Base-by-base conservation (phyloP, 2,888 invertebrate species). In the Ophion ellenae region DNA sequence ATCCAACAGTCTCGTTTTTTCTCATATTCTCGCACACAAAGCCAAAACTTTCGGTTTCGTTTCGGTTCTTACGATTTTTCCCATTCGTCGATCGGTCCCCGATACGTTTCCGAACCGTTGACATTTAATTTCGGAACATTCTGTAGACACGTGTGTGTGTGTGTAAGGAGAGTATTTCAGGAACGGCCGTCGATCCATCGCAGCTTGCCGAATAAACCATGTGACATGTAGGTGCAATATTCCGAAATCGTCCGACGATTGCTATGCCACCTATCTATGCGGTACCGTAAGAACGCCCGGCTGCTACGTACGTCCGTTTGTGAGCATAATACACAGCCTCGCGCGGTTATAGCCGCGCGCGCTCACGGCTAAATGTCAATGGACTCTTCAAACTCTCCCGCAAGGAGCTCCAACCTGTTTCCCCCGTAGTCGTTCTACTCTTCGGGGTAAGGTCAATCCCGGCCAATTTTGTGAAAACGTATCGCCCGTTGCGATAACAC, bases 381-480 rank as follows among this genome's bases (percentile, higher is more conserved):
- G 84, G 84, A 84, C 84, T 84, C 84, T 81, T 84, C 40, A 81
- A 84, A 81, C 84, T 84, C 84, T 77, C 73, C 69, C 61, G 69
- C 47, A 59, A 70, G 10, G 47, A 77, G 81, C 74, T 80, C 66
- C 66, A 83, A 84, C 75, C 84, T 80, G 79, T 47, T 84, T 84
- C 11, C 67, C 69, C 47, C 63, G 63, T 47, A 24, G 74, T 28
- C 24, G 40, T 74, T 61, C 28, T 36, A 11, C 71, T 9, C 63
- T 28, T 24, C 9, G 57, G 36, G 36, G n/a, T 47, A 59, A 59
- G 67, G 17, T 57, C 57, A 53, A 53, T 40, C 73, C 20, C 59
- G 14, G 11, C 40, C 6, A 5, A 11, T 7, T 32, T 17, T n/a
- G n/a, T 17, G 20, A 14, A 28, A 70, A 69, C 69, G 24, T 24